A percentile compares a stretch with the other conserved stretches of the same genome.
These are phyloP conservation scores for Pimephales promelas DNA, from an alignment of 2,113 vertebrate species.

Conservation along the genomic window DNA sequence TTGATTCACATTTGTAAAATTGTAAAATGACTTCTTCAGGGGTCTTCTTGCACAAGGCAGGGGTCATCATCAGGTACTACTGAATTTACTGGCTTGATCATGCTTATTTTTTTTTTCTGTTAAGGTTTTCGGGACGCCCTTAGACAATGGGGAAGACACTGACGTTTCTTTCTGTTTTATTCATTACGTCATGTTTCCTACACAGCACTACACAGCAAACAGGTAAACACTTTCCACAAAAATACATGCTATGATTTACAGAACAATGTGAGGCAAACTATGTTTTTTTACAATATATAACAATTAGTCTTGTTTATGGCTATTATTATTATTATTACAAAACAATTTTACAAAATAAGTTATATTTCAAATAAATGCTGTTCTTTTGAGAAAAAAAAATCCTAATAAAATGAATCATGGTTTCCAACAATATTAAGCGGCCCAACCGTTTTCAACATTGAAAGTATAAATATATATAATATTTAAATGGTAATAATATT, in stretches of 20 bases:
- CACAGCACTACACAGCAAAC: constrained; percentile 40
- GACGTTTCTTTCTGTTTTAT: constrained; percentile 36
- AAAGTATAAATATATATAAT: not conserved
- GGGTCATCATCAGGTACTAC: not conserved
- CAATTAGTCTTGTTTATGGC: too few species aligned
- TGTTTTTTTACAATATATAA: too few species aligned
- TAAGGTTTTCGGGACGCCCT: not conserved
- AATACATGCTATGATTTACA: not conserved
- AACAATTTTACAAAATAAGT: not conserved
- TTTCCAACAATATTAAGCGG: not conserved
- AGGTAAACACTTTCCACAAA: constrained; percentile 39
- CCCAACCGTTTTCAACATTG: not conserved
- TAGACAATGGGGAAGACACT: constrained; percentile 43
- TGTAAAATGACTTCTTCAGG: not conserved
- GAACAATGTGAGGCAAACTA: too few species aligned
- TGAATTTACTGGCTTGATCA: not conserved
- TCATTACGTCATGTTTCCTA: constrained; percentile 43
- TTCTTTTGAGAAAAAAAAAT: not conserved
- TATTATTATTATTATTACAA: too few species aligned
- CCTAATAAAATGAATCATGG: not conserved
- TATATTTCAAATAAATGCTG: not conserved
- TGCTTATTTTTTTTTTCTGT: not conserved
- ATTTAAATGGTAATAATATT: not conserved
- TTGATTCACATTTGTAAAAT: not conserved
- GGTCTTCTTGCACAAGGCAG: not conserved